Conservation (phyloP, 2,888 invertebrate genomes). For the Machimus rusticus region DNA sequence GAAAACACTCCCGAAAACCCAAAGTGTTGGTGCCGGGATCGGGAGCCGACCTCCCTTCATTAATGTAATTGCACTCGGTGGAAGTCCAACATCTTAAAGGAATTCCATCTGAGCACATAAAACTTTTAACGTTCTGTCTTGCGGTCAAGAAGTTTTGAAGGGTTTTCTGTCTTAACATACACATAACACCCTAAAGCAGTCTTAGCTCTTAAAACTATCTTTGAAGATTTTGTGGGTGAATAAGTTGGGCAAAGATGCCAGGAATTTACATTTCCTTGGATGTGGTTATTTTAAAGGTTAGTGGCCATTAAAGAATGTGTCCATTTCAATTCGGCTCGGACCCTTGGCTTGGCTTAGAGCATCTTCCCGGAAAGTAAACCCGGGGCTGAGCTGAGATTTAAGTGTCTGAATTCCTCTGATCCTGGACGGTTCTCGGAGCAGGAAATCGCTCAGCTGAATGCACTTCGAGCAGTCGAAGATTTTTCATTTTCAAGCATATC, state of each 20-base stretch:
- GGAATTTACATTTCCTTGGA: constrained; percentile 48
- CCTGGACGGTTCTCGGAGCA: not conserved
- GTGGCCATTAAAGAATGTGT: constrained; percentile 40
- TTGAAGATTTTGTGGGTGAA: constrained; percentile 49
- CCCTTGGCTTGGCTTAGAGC: not conserved
- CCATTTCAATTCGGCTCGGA: constrained; percentile 18
- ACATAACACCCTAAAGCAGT: constrained; percentile 40
- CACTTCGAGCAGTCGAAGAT: not conserved
- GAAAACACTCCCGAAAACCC: not conserved
- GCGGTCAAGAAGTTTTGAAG: constrained; percentile 46
- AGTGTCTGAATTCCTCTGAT: not conserved
- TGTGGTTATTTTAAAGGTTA: constrained; percentile 45
- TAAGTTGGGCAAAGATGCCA: constrained; percentile 45
- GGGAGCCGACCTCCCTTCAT: constrained; percentile 15
- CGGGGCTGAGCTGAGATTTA: not conserved
- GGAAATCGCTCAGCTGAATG: not conserved
- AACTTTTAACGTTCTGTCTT: constrained; percentile 47
- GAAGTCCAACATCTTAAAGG: constrained; percentile 36
- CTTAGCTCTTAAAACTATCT: constrained; percentile 43
- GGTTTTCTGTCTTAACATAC: constrained; percentile 36
- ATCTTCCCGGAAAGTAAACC: not conserved
- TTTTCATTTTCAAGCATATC: not conserved
- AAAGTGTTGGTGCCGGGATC: not conserved
- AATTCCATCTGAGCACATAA: constrained; percentile 46
- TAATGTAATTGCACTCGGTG: constrained; percentile 35